Percentiles rank a stretch among this genome's conserved stretches.
phyloP scores from a whole-genome alignment of 2,797 vertebrate species.

The Mormyrops attenuatus region DNA sequence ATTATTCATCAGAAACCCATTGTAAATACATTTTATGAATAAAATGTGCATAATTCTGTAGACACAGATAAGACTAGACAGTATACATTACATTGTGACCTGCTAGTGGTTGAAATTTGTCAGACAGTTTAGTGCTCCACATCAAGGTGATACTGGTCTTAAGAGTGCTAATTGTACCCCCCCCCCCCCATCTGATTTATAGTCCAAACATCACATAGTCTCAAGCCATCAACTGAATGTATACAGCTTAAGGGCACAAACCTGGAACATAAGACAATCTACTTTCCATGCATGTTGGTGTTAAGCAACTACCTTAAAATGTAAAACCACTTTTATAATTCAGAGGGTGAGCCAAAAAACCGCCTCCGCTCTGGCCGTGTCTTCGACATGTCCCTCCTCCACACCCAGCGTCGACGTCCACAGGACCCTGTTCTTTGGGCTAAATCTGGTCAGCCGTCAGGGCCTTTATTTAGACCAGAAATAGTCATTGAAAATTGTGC shows the following conservation, averaged over 20 bases:
- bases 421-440: background rate
- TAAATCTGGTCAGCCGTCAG: background rate
- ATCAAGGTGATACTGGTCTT: background rate
- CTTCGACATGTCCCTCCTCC: background rate
- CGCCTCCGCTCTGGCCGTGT: background rate
- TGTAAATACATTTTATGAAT: background rate
- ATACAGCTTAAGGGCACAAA: background rate
- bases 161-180: background rate
- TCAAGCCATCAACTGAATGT: background rate
- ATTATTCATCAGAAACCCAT: background rate
- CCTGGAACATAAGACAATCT: background rate
- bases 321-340: background rate
- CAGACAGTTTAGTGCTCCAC: background rate
- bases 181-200: background rate
- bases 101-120: background rate
- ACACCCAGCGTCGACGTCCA: background rate
- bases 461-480: background rate
- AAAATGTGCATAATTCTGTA: background rate
- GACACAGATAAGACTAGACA: background rate
- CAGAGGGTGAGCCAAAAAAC: background rate
- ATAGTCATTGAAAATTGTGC: background rate
- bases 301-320: background rate
- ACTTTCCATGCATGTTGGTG: background rate
- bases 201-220: background rate
- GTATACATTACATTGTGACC: background rate